Evolutionary conservation across 2,888 invertebrate genomes (phyloP).

Genomic region (Elysia crispata): DNA sequence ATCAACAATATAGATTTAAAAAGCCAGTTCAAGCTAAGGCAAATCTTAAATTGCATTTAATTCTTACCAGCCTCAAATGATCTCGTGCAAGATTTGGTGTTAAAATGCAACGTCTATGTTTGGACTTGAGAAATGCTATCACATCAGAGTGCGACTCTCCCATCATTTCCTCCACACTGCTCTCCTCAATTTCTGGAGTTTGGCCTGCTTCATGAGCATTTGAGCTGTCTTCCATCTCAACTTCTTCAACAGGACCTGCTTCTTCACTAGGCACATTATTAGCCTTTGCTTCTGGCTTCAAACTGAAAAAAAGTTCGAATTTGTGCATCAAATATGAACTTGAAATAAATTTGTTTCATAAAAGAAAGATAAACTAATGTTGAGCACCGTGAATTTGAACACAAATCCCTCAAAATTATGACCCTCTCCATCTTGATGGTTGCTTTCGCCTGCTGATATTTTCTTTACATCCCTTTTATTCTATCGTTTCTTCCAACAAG

Average conservation of each 20-base stretch:
- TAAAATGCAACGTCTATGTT: conserved; percentile 43
- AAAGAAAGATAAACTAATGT: too few relatives aligned
- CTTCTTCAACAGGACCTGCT: conserved; percentile 32
- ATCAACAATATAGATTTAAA: too few relatives aligned
- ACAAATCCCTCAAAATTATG: too few relatives aligned
- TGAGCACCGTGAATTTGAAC: too few relatives aligned
- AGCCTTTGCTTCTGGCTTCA: not conserved
- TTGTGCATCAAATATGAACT: too few relatives aligned
- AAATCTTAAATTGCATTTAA: too few relatives aligned
- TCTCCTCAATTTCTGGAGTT: conserved; percentile 43
- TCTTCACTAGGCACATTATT: conserved; percentile 11
- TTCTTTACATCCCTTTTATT: not conserved
- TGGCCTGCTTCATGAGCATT: conserved; percentile 37
- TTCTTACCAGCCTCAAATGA: conserved; percentile 35
- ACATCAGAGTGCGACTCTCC: conserved; percentile 57
- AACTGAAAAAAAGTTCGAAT: too few relatives aligned
- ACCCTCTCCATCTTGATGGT: too few relatives aligned
- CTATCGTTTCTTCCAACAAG: too few relatives aligned
- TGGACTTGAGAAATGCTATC: conserved; percentile 36
- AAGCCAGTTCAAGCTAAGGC: too few relatives aligned
- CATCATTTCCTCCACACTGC: conserved; percentile 44
- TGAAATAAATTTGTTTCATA: too few relatives aligned
- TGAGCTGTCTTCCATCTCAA: conserved; percentile 34
- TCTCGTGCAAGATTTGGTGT: conserved; percentile 45
- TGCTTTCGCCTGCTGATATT: not conserved